Base-by-base conservation (phyloP, 2,797 vertebrate species). In the Pogoniulus pusillus region DNA sequence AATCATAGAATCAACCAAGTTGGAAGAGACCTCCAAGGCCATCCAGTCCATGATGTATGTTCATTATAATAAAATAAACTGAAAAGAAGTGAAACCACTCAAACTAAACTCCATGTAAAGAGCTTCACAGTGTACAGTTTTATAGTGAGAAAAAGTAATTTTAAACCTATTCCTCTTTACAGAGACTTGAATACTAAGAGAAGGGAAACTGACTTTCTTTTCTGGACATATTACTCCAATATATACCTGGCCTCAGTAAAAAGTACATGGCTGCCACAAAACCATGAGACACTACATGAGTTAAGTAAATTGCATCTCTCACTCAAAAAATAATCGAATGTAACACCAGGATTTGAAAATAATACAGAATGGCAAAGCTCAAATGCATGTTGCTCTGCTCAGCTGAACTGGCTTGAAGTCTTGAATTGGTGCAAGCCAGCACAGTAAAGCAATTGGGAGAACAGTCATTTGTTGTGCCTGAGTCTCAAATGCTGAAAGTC, bases 401-500 rank as follows among this genome's bases (percentile, higher is more conserved):
- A 65, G 41, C 32, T 27, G 51, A 68, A 53, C 19, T 80, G 54
- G 68, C 30, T 17, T 41, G 45, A 69, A 82, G 26, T 13, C 47
- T 18, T 82, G 24, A 58, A 7, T 58, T 54, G 82, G 37, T 24
- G 26, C 17, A 70, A 79, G 66, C 45, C 51, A 80, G 51, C 27
- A 69, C 74, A 77, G 85, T 17, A 43, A 85, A 82, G 34, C 18
- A 24, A 37, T 3, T 53, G 26, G 43, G 24, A 55, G 51, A 80
- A 55, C 4, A 70, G 30, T 35, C 32, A 74, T 88, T 87, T 58
- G 34, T n/a, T 2, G 1, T 7, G 22, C 66, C 15, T 49, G 45
- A 75, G n/a, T 41, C 32, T 63, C 1, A 0, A 64, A 74, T 0
- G 0, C 18, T 68, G 55, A 65, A 80, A 76, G 16, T 23, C 22